Evolutionary conservation across 2,888 invertebrate species (phyloP).

Genomic region (Eremobia ochroleuca): DNA sequence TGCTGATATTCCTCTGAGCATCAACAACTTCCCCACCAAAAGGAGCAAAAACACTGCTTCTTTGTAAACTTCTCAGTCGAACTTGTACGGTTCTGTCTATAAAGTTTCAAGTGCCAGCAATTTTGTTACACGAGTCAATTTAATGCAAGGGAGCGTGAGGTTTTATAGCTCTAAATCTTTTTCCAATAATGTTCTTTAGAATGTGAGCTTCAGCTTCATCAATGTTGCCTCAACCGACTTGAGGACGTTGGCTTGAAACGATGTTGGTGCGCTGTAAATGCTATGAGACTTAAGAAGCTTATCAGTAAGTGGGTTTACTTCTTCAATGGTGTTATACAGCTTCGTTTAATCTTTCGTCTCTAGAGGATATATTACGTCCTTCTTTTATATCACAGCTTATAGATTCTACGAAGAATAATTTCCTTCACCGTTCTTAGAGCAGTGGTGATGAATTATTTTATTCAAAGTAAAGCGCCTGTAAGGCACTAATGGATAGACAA

Average conservation of each 20-base stretch:
- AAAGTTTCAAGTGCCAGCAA: conserved; percentile 46
- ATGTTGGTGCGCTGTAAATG: conserved; percentile 9
- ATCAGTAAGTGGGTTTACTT: not conserved
- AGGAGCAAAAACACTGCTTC: not conserved
- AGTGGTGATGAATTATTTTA: no score
- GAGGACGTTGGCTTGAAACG: conserved; percentile 21
- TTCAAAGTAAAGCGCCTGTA: no score
- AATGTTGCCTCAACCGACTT: conserved; percentile 42
- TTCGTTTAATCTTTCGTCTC: conserved; percentile 4
- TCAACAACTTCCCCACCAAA: no score
- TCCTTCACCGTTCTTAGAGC: no score
- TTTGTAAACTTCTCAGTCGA: not conserved
- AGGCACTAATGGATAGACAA: no score
- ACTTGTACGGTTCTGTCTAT: conserved; percentile 13
- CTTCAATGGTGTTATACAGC: not conserved
- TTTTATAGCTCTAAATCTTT: conserved; percentile 63
- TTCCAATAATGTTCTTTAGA: conserved; percentile 64
- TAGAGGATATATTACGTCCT: not conserved
- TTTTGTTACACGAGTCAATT: conserved; percentile 54
- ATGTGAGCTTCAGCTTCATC: conserved; percentile 45
- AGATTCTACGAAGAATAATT: no score
- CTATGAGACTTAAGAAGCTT: not conserved
- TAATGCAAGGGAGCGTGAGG: conserved; percentile 52
- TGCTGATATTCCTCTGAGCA: no score
- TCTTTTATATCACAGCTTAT: not conserved